Base-by-base conservation (phyloP, 2,888 invertebrate species). In the Unio delphinus region DNA sequence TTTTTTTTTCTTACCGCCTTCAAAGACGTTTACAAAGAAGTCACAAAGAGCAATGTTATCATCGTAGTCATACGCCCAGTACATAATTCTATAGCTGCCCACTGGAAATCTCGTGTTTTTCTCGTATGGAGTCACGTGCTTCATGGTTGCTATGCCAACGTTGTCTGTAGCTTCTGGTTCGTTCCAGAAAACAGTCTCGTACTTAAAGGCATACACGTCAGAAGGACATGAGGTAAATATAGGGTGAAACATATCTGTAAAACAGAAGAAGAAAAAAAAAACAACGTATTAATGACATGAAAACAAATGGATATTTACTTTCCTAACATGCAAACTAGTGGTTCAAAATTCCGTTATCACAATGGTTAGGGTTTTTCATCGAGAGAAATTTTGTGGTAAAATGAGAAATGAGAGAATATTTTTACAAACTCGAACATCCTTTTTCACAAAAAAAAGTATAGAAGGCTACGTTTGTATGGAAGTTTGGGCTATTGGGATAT, bases 151-250 rank as follows among this genome's bases (percentile, higher is more conserved):
- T 62, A 79, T 68, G 45, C 75, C 79, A 15, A 79, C 75, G 61
- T 79, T 79, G 61, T 79, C 79, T 18, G 45, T 60, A 20, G 71
- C 73, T 15, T 65, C 68, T 4, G 77, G 76, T 18, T 69, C 65
- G 6, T 60, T 54, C 76, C 77, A 79, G 17, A 64, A 57, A 26
- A 77, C 63, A 4, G 20, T 45, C 17, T 75, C 73, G 11, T 67
- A 55, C 17, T 67, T 62, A 6, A 68, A 17, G 17, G 69, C 69
- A 45, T 65, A 67, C 15, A 73, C 65, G 58, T 74, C 67, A 17
- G 65, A 30, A 18, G 79, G 77, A 65, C 79, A 79, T 11, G 69
- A 61, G 4, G 61, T 57, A 45, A 79, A 75, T 23, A 56, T 65
- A 15, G 79, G 79, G 11, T 70, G 64, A 58, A 63, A 61, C 1